Percentiles rank a stretch among this genome's conserved stretches.
Conservation (phyloP, 2,888 invertebrate species). For the Cephus pygmeus region DNA sequence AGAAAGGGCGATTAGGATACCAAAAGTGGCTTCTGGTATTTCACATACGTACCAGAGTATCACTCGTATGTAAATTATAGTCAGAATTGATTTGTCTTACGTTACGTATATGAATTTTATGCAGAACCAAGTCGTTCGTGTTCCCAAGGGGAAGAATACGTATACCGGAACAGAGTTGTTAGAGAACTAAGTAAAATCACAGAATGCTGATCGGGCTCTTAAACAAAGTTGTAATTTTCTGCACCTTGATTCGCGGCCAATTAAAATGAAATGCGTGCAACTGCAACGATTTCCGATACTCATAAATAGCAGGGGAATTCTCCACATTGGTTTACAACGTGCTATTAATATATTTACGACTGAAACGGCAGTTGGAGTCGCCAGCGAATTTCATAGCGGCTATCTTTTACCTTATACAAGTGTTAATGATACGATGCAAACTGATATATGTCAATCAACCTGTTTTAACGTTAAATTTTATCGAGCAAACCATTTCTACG, state of each 20-base stretch:
- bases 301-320: neutral
- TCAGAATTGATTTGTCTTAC: neutral
- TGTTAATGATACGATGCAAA: neutral
- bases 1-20: neutral
- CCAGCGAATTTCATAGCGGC: neutral
- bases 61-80: neutral
- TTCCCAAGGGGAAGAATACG: neutral
- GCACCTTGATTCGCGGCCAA: neutral
- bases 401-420: neutral
- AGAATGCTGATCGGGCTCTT: neutral
- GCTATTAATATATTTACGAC: neutral
- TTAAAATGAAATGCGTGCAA: slow-evolving; percentile 16
- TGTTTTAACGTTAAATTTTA: neutral
- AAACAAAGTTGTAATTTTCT: neutral
- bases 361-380: neutral
- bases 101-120: neutral
- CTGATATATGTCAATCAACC: neutral
- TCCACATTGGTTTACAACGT: neutral
- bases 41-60: neutral
- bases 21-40: neutral
- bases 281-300: slow-evolving; percentile 9
- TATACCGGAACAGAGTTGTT: neutral
- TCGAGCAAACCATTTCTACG: neutral
- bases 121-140: neutral
- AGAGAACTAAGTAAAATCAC: neutral